Evolutionary conservation across 2,888 invertebrate genomes (phyloP), one percentile per base, ranked within the genome.

Genomic region (Orthosia gothica): DNA sequence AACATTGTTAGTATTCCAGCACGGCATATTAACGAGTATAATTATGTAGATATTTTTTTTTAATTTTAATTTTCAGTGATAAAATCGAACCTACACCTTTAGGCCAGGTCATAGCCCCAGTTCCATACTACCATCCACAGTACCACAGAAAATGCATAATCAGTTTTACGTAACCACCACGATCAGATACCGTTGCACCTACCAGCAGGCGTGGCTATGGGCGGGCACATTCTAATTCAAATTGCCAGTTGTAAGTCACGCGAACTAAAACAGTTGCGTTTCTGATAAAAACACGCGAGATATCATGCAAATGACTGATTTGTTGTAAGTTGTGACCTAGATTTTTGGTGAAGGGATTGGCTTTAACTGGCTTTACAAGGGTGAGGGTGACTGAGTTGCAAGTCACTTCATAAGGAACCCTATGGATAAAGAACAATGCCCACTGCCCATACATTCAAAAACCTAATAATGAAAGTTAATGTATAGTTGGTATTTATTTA

Each of bases 141-240:
- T 45, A 49, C 57, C 55, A 89, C 85, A 91, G 91, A 93, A 93
- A 93, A 89, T 92, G 94, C 93, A 94, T 92, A 92, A 94, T 94
- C 93, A 92, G 91, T 80, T 89, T 94, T 88, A 88, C 85, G 87
- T 88, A 94, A 96, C 93, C 92, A 93, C 90, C 83, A 71, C 88
- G 87, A 94, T 95, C 95, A 90, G 95, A 95, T 95, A 95, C 87
- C 74, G 87, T 83, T 90, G 90, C 83, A 81, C 91, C 93, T 91
- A 92, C 91, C 89, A 83, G 90, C 90, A 91, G 96, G 96, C 95
- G 95, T 91, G 91, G 76, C 90, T 62, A 76, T 79, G 92, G 95
- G 95, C 94, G 95, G 93, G 91, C 88, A 91, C 90, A 92, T 92
- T 94, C 95, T 93, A 94, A 95, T 96, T 94, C 93, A 93, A 95